These are phyloP conservation scores for Drosophila testacea DNA, from an alignment of 2,888 invertebrate genomes.

Conservation along the genomic window DNA sequence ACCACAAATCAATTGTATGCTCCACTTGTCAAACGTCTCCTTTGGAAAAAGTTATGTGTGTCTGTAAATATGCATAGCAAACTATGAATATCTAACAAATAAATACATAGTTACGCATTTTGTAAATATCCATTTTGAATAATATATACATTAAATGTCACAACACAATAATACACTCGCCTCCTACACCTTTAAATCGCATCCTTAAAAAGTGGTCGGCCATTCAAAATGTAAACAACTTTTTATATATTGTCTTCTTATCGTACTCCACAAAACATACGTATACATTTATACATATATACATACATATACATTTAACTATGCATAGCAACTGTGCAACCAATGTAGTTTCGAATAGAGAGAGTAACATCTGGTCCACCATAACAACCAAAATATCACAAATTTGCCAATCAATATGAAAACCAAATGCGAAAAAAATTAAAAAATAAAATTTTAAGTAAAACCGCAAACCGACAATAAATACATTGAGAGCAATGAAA, in stretches of 20 bases:
- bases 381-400: constrained; percentile 40
- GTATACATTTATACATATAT: constrained; percentile 23
- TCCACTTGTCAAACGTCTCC: constrained; percentile 46
- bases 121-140: constrained; percentile 48
- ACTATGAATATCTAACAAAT: constrained; percentile 35
- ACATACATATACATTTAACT: constrained; percentile 34
- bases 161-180: constrained; percentile 37
- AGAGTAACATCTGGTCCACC: constrained; percentile 45
- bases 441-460: constrained; percentile 19
- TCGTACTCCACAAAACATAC: constrained; percentile 29
- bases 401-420: constrained; percentile 41
- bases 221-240: constrained; percentile 42
- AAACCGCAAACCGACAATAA: constrained; percentile 37
- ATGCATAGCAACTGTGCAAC: constrained; percentile 54
- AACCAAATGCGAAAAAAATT: constrained; percentile 33
- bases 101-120: constrained; percentile 40
- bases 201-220: constrained; percentile 57
- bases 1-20: constrained; percentile 12
- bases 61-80: constrained; percentile 37
- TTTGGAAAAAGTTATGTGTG: constrained; percentile 6
- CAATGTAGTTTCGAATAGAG: constrained; percentile 44
- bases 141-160: constrained; percentile 35
- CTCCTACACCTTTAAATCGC: constrained; percentile 25
- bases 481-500: constrained; percentile 60
- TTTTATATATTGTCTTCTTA: constrained; percentile 14